These are phyloP conservation scores for Turdus rufiventris DNA, from an alignment of 2,113 vertebrate genomes.

Conservation along the genomic window DNA sequence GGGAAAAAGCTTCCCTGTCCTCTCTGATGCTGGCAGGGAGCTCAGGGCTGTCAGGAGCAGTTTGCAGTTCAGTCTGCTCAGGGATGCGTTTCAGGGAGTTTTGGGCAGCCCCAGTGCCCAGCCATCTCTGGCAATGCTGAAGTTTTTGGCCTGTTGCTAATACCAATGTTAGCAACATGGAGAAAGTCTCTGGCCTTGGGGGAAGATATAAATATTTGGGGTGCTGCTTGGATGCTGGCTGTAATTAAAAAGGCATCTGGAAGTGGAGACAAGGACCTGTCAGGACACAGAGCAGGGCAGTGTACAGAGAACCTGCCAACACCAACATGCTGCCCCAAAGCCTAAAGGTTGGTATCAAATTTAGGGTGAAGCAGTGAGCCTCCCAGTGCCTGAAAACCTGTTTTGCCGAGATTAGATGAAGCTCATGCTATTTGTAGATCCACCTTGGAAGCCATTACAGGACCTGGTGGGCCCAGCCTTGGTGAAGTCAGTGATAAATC, in stretches of 20 bases:
- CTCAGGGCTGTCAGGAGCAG: neutral
- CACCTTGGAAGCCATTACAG: neutral
- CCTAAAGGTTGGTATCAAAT: neutral
- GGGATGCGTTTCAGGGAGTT: neutral
- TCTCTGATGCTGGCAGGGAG: neutral
- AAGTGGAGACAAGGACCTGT: neutral
- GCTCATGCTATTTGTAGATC: neutral
- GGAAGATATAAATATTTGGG: neutral
- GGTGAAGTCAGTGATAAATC: neutral
- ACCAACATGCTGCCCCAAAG: neutral
- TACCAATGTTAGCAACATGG: neutral
- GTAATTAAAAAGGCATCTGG: neutral
- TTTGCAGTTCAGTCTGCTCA: neutral
- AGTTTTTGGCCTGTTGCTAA: neutral
- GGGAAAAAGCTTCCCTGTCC: neutral
- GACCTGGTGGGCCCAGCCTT: neutral
- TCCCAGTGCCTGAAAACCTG: neutral
- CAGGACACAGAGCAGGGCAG: neutral
- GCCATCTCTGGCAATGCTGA: neutral
- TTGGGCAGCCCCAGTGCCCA: neutral
- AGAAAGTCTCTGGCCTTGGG: neutral
- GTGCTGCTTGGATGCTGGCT: neutral
- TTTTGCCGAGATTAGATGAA: neutral
- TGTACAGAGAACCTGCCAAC: neutral
- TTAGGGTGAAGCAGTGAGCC: neutral